These are phyloP conservation scores for Xiphias gladius DNA, from an alignment of 2,113 vertebrate genomes.

Conservation along the genomic window DNA sequence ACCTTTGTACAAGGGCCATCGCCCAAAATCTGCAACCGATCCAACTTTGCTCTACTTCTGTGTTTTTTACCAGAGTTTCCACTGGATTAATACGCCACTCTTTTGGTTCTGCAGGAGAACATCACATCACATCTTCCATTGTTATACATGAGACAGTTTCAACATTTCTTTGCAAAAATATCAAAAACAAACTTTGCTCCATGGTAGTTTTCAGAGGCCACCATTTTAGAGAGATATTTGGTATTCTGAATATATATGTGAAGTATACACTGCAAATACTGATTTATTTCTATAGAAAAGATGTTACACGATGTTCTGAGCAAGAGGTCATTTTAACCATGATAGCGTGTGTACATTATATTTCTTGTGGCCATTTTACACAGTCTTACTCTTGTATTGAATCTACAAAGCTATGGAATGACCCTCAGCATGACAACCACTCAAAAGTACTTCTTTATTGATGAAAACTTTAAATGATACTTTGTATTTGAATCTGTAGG, in stretches of 20 bases:
- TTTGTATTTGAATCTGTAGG: conserved; percentile 37
- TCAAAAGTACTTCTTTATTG: conserved; percentile 14
- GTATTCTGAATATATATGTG: conserved; percentile 72
- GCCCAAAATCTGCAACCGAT: background rate
- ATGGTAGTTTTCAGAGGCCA: conserved; percentile 36
- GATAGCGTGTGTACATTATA: conserved; percentile 52
- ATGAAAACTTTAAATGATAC: conserved; percentile 19
- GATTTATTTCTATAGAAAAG: conserved; percentile 68
- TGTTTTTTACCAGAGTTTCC: conserved; percentile 9
- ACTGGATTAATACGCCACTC: conserved; percentile 28
- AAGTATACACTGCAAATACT: conserved; percentile 61
- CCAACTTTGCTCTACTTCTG: background rate
- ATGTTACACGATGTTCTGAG: conserved; percentile 37
- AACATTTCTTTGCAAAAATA: conserved; percentile 20
- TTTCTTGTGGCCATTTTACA: conserved; percentile 53
- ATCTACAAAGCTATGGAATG: conserved; percentile 32
- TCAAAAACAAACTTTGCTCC: conserved; percentile 28
- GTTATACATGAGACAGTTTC: conserved; percentile 20
- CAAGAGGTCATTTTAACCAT: conserved; percentile 53
- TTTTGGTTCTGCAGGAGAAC: conserved; percentile 9
- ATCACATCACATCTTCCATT: background rate
- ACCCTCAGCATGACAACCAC: conserved; percentile 42
- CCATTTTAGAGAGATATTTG: conserved; percentile 47
- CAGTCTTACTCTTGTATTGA: conserved; percentile 48
- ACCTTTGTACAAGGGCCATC: background rate